These are phyloP conservation scores for Ichneumoninae sp. DNA, from an alignment of 2,888 invertebrate species.

Conservation along the genomic window DNA sequence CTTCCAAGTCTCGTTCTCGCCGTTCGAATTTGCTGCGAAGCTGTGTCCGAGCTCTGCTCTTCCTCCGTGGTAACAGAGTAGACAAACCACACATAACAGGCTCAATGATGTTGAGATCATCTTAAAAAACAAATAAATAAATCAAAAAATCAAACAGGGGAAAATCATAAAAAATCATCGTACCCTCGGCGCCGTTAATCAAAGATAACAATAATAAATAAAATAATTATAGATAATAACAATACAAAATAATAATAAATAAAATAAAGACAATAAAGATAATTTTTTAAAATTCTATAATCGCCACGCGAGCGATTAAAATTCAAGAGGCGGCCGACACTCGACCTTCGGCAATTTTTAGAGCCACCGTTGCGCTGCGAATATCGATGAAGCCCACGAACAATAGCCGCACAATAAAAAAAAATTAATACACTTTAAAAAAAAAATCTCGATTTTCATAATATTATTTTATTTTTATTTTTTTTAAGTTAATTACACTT, in stretches of 20 bases:
- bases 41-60: conserved; percentile 74
- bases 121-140: conserved; percentile 22
- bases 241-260: too few relatives aligned
- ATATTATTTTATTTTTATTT: background rate
- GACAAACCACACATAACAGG: conserved; percentile 24
- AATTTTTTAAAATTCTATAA: conserved; percentile 1
- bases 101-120: conserved; percentile 46
- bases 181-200: background rate
- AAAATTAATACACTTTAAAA: background rate
- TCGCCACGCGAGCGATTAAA: conserved; percentile 34
- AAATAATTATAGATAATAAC: too few relatives aligned
- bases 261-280: too few relatives aligned
- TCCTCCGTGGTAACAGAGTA: conserved; percentile 44
- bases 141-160: background rate
- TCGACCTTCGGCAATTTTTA: conserved; percentile 53
- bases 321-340: conserved; percentile 22
- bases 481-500: background rate
- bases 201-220: background rate
- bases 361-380: conserved; percentile 32
- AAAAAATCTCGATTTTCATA: background rate
- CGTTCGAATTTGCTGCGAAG: conserved; percentile 71
- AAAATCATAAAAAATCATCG: background rate
- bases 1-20: conserved; percentile 75
- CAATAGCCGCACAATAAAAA: conserved; percentile 13
- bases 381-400: conserved; percentile 48